Evolutionary conservation across 1,140 invertebrate genomes (phyloP).

Genomic region (Heliconius himera): DNA sequence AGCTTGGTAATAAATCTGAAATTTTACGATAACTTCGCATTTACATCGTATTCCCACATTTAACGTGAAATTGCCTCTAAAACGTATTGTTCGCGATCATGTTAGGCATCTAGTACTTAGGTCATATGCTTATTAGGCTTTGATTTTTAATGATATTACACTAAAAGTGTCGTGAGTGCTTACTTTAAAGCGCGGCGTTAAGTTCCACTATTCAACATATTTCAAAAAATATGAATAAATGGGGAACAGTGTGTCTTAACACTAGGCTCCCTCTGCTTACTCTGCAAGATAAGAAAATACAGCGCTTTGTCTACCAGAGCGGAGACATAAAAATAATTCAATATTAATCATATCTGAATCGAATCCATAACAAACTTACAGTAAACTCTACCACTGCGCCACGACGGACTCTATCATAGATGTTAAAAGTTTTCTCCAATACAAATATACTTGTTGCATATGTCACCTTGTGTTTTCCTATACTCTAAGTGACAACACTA

Average conservation of each 20-base stretch:
- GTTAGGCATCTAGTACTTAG: not conserved
- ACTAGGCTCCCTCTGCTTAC: too few relatives aligned
- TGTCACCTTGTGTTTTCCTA: not conserved
- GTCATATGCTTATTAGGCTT: not conserved
- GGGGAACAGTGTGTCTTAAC: too few relatives aligned
- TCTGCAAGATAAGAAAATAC: too few relatives aligned
- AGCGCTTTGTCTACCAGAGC: not conserved
- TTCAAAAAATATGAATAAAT: too few relatives aligned
- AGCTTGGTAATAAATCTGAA: conserved; percentile 38
- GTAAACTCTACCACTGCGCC: not conserved
- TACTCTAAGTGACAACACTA: not conserved
- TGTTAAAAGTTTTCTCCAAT: conserved; percentile 1
- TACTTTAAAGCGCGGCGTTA: too few relatives aligned
- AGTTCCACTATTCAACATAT: too few relatives aligned
- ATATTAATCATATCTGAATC: not conserved
- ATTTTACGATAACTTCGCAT: conserved; percentile 48
- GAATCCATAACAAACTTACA: not conserved
- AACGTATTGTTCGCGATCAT: conserved; percentile 29
- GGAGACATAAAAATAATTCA: not conserved
- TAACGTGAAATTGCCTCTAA: conserved; percentile 32
- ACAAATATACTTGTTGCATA: not conserved
- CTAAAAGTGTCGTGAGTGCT: too few relatives aligned
- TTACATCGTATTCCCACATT: conserved; percentile 39
- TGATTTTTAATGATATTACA: not conserved
- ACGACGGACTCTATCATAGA: not conserved